Evolutionary conservation across 2,888 invertebrate genomes (phyloP).

Genomic region (Trilocha varians): DNA sequence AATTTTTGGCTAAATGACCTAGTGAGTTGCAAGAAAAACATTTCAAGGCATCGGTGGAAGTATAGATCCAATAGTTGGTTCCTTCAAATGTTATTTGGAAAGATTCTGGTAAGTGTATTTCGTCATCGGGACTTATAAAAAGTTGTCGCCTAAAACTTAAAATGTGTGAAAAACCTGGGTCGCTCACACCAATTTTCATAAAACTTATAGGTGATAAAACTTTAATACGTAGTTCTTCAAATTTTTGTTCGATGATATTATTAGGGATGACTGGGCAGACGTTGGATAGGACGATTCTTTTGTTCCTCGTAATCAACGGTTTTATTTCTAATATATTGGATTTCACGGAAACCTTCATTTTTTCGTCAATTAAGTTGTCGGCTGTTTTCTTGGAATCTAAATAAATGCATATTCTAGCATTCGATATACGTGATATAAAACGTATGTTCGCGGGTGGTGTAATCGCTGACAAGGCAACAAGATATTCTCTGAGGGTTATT

Average conservation of each 20-base stretch:
- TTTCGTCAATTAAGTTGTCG: no score
- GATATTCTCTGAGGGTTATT: no score
- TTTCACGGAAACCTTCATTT: no score
- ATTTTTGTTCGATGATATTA: slow-evolving; percentile 6
- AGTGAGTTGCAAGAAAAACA: slow-evolving; percentile 4
- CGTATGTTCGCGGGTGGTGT: no score
- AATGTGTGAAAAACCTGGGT: slow-evolving; percentile 9
- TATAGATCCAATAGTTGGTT: slow-evolving; percentile 6
- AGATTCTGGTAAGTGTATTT: neutral
- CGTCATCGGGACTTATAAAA: slow-evolving; percentile 1
- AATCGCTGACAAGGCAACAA: no score
- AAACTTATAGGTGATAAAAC: slow-evolving; percentile 2
- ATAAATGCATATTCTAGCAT: no score
- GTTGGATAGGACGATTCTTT: slow-evolving; percentile 13
- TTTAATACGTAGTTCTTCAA: slow-evolving; percentile 3
- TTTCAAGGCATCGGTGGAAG: slow-evolving; percentile 4
- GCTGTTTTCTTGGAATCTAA: no score
- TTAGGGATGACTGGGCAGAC: slow-evolving; percentile 12
- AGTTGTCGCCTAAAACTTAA: slow-evolving; percentile 11
- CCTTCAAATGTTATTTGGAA: slow-evolving; percentile 2
- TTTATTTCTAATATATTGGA: slow-evolving; percentile 9
- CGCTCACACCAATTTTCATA: slow-evolving; percentile 6
- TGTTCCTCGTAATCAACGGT: slow-evolving; percentile 13
- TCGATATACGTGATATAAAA: no score
- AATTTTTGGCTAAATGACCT: slow-evolving; percentile 8